These are phyloP conservation scores for Habropoda laboriosa DNA, from an alignment of 1,140 invertebrate species.

Conservation along the genomic window DNA sequence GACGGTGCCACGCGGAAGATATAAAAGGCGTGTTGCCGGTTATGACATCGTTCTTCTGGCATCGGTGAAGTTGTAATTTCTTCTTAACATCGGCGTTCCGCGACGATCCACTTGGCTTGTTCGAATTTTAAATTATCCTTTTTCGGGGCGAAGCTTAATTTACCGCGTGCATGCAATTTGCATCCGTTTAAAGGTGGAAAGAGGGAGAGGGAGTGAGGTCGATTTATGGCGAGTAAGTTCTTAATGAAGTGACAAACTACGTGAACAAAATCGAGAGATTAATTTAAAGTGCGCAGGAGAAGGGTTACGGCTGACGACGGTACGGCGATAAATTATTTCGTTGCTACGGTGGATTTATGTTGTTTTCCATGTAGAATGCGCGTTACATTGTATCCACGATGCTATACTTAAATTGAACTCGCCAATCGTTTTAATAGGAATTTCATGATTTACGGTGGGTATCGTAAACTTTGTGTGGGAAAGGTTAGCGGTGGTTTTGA, in stretches of 20 bases:
- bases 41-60: slow-evolving; percentile 35
- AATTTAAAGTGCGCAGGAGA: slow-evolving; percentile 13
- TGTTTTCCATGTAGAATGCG: background rate
- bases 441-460: background rate
- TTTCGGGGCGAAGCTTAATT: slow-evolving; percentile 26
- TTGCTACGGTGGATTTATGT: background rate
- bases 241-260: slow-evolving; percentile 32
- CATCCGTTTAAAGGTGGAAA: background rate
- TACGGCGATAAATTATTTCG: slow-evolving; percentile 1
- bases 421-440: background rate
- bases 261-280: slow-evolving; percentile 4
- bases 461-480: background rate
- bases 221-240: slow-evolving; percentile 19
- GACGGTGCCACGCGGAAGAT: slow-evolving; percentile 7
- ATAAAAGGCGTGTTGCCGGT: slow-evolving; percentile 25
- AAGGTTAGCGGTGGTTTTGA: background rate
- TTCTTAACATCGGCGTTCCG: slow-evolving; percentile 2
- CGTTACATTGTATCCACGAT: background rate
- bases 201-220: background rate
- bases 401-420: background rate
- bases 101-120: slow-evolving; percentile 4
- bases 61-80: slow-evolving; percentile 26
- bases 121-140: slow-evolving; percentile 33
- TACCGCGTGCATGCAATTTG: background rate
- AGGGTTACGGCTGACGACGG: background rate